Base-by-base conservation (phyloP, 2,113 vertebrate genomes). In the Xenus cinereus region DNA sequence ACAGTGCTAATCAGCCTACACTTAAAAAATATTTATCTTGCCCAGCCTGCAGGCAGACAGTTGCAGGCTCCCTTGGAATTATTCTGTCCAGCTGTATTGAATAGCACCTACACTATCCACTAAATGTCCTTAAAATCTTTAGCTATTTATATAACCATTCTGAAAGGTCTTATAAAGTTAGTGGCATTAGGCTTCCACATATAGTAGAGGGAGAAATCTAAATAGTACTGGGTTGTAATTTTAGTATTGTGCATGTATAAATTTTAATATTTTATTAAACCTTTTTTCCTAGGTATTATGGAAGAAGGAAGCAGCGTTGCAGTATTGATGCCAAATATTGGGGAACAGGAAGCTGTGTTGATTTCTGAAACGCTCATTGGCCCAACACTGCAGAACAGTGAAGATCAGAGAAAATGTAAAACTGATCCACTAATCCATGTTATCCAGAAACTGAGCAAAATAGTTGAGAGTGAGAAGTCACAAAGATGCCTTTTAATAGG, bases 401-500 rank as follows among this genome's bases (percentile, higher is more conserved):
- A 98, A 80, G 93, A 97, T 50, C 96, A 97, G 93, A 97, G 86
- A 8, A 98, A 97, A 97, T 97, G 97, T 89, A 98, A 98, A 67
- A 97, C 99, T 3, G 98, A 99, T 83, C 99, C 99, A 7, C 98
- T 99, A 60, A 99, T 99, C 93, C 98, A 99, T 24, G 99, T 99
- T 84, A 99, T 99, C 45, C 98, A 99, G 96, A 99, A 99, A 87
- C 98, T 99, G 92, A 99, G 99, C 97, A 99, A 98, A 97, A 99
- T 99, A 50, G 99, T 99, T 68, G 99, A 99, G 95, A 99, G 94
- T 39, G 98, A 99, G 95, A 98, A 98, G 57, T 98, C 99, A 8
- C 98, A 98, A 46, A 98, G 98, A 95, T 99, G 98, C 93, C 92
- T 98, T 63, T 60, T 98, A n/a, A 98, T 98, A 54, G 98, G 98